These are phyloP conservation scores for Danio aesculapii DNA, from an alignment of 2,797 vertebrate genomes.

Conservation along the genomic window DNA sequence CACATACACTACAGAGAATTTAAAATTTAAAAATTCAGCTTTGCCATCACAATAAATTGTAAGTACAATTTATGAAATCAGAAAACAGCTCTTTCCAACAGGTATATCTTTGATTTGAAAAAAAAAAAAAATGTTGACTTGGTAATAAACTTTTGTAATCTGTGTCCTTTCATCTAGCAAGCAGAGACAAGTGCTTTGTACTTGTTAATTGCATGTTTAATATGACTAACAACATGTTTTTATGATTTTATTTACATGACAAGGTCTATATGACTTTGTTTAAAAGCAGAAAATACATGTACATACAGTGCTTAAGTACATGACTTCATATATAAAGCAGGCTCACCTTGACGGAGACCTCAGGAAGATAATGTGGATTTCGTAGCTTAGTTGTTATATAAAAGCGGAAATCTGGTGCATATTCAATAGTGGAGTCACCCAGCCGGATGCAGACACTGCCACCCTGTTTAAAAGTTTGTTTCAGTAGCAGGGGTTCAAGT, in stretches of 20 bases:
- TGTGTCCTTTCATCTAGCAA: slow-evolving; percentile 6
- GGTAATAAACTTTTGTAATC: neutral
- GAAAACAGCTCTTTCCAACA: neutral
- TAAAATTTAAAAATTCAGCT: neutral
- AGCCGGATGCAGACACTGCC: slow-evolving; percentile 87
- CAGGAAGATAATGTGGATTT: slow-evolving; percentile 90
- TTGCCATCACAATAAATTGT: neutral
- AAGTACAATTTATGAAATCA: neutral
- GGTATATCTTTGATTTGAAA: neutral
- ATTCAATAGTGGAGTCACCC: slow-evolving; percentile 87
- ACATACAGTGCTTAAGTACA: neutral
- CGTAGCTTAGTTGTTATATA: slow-evolving; percentile 91
- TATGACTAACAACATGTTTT: neutral
- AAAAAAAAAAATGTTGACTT: neutral
- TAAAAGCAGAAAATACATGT: slow-evolving; percentile 6
- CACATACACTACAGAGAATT: no score
- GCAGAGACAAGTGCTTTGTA: neutral
- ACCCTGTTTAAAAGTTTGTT: slow-evolving; percentile 90
- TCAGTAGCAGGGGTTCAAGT: slow-evolving; percentile 88
- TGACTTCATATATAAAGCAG: neutral
- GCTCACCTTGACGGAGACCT: slow-evolving; percentile 88
- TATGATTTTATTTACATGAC: neutral
- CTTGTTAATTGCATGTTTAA: neutral
- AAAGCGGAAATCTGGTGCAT: slow-evolving; percentile 88
- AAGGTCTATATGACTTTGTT: neutral